phyloP scores from a whole-genome alignment of 2,113 vertebrate species.

The Larimichthys crocea region DNA sequence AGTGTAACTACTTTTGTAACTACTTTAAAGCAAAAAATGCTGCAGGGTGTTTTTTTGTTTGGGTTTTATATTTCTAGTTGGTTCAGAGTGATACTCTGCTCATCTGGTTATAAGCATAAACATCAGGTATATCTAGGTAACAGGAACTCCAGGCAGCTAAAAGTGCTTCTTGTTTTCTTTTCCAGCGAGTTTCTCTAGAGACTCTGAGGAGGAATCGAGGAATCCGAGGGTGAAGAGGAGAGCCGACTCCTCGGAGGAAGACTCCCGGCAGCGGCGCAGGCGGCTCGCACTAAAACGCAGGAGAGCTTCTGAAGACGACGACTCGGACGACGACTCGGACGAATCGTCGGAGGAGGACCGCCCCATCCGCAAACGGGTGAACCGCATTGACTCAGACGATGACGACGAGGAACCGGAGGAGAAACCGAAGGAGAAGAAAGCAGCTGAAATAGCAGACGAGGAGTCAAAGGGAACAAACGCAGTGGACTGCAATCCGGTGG shows the following conservation, averaged over 20 bases:
- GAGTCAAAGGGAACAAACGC: slow-evolving; percentile 89
- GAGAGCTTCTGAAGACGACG: slow-evolving; percentile 80
- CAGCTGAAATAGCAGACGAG: slow-evolving; percentile 83
- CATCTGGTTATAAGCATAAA: too few species aligned
- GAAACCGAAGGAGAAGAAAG: slow-evolving; percentile 68
- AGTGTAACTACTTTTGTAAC: too few species aligned
- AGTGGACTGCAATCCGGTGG: slow-evolving; percentile 88
- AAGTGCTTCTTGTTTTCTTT: background rate
- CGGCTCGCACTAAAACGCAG: slow-evolving; percentile 80
- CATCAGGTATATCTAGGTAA: background rate
- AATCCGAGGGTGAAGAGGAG: slow-evolving; percentile 77
- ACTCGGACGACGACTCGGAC: slow-evolving; percentile 73
- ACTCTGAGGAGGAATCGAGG: slow-evolving; percentile 85
- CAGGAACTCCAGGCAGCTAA: background rate
- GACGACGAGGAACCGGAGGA: slow-evolving; percentile 77
- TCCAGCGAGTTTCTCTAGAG: slow-evolving; percentile 82
- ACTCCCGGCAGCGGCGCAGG: slow-evolving; percentile 67
- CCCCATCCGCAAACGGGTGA: slow-evolving; percentile 91
- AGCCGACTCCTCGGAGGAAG: slow-evolving; percentile 81
- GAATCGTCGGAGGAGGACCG: slow-evolving; percentile 84
- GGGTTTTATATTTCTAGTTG: too few species aligned
- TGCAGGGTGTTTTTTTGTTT: too few species aligned
- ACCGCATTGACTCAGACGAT: slow-evolving; percentile 91
- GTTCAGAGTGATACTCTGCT: too few species aligned
- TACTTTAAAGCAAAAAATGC: too few species aligned